Percentiles rank a stretch among this genome's conserved stretches.
Conservation (phyloP, 2,113 vertebrate species). For the Sardina pilchardus region DNA sequence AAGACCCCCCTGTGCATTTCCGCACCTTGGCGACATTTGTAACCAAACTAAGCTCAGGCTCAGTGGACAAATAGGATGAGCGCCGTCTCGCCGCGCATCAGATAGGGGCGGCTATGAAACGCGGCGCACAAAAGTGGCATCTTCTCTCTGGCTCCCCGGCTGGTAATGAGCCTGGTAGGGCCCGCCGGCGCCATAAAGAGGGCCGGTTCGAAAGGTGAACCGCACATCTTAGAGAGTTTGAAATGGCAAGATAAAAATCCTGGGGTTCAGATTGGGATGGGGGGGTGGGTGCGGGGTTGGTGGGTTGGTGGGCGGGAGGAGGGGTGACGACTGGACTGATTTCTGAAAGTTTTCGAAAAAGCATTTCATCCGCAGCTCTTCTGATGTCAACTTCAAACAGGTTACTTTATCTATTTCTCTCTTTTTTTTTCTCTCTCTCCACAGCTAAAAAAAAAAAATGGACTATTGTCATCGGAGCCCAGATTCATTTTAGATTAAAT, state of each 20-base stretch:
- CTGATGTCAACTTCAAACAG: constrained; percentile 74
- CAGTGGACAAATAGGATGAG: background rate
- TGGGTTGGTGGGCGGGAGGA: constrained; percentile 10
- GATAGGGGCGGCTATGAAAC: background rate
- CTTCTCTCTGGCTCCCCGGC: background rate
- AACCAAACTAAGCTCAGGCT: constrained; percentile 1
- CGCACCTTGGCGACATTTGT: background rate
- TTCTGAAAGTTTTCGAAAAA: constrained; percentile 63
- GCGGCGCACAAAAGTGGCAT: background rate
- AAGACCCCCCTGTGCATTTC: background rate
- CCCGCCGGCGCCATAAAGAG: background rate
- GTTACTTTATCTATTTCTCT: constrained; percentile 57
- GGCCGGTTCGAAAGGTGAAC: constrained; percentile 15
- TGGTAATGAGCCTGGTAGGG: constrained; percentile 19
- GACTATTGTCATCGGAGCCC: constrained; percentile 78
- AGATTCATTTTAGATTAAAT: constrained; percentile 89
- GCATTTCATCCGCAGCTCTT: constrained; percentile 68
- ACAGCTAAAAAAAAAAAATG: constrained; percentile 44
- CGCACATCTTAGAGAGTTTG: constrained; percentile 15
- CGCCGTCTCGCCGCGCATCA: background rate
- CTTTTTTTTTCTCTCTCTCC: constrained; percentile 1
- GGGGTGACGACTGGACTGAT: constrained; percentile 53
- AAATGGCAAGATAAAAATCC: constrained; percentile 35
- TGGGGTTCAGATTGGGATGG: constrained; percentile 17
- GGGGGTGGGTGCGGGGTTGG: constrained; percentile 35